These are phyloP conservation scores for Standfussiana lucernea DNA, from an alignment of 2,888 invertebrate species.

Conservation along the genomic window DNA sequence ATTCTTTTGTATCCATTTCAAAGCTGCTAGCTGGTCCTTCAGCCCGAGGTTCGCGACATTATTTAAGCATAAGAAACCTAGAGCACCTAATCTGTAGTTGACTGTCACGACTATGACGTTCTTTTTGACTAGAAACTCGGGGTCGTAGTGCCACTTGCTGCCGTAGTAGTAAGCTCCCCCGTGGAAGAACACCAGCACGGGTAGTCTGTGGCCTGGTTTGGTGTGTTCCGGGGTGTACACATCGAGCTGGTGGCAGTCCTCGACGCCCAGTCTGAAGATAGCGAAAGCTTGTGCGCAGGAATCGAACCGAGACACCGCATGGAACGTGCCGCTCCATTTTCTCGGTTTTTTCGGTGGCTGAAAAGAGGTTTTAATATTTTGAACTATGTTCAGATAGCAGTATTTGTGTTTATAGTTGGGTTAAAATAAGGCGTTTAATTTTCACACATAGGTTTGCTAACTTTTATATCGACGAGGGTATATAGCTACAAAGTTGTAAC, in stretches of 20 bases:
- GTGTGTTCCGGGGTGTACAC: constrained; percentile 78
- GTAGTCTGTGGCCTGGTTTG: constrained; percentile 69
- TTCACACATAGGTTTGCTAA: background rate
- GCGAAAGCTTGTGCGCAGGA: constrained; percentile 81
- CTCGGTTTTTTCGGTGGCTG: constrained; percentile 79
- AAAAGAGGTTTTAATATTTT: constrained; percentile 52
- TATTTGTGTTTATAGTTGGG: background rate
- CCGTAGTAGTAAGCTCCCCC: constrained; percentile 87
- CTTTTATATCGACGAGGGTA: background rate
- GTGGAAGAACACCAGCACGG: constrained; percentile 85
- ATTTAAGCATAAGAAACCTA: constrained; percentile 85
- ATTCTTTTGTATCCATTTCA: constrained; percentile 84
- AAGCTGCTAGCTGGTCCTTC: constrained; percentile 85
- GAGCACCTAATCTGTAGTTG: constrained; percentile 84
- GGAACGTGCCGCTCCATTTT: constrained; percentile 79
- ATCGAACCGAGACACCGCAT: constrained; percentile 76
- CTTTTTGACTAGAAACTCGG: constrained; percentile 84
- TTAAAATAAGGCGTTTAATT: background rate
- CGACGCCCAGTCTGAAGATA: constrained; percentile 76
- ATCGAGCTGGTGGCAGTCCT: constrained; percentile 84
- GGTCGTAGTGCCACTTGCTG: constrained; percentile 84
- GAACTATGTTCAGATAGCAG: background rate
- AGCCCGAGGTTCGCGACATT: constrained; percentile 84
- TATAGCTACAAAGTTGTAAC: background rate
- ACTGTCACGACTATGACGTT: constrained; percentile 80